phyloP scores from a whole-genome alignment of 2,888 invertebrate genomes.

The Sympetrum striolatum region DNA sequence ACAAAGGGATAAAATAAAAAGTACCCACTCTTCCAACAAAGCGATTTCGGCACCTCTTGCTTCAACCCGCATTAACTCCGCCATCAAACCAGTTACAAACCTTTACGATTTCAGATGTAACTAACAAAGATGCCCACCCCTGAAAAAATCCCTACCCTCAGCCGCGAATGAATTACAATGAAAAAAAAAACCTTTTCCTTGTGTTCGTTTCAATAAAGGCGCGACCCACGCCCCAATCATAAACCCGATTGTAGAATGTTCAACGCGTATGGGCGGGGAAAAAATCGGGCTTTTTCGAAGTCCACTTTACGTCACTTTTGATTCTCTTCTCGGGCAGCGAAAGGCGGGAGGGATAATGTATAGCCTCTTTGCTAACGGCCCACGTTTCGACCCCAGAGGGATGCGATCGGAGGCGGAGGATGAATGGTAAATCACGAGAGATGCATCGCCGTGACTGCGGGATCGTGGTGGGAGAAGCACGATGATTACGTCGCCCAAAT shows the following conservation, averaged over 20 bases:
- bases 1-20: too few relatives aligned
- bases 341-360: background rate
- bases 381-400: background rate
- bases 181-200: too few relatives aligned
- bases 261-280: background rate
- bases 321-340: background rate
- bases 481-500: background rate
- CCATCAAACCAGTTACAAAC: background rate
- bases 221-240: background rate
- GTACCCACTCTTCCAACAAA: background rate
- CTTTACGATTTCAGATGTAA: background rate
- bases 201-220: background rate
- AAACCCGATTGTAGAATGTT: background rate
- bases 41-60: background rate
- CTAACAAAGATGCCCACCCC: background rate
- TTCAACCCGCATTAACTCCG: background rate
- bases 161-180: background rate
- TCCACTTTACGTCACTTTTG: background rate
- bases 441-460: background rate
- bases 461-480: background rate
- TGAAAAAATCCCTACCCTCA: background rate
- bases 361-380: background rate
- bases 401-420: background rate
- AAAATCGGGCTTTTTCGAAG: background rate
- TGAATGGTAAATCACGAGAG: background rate